phyloP scores from a whole-genome alignment of 2,888 invertebrate species.

The Neuroscelio doddi region DNA sequence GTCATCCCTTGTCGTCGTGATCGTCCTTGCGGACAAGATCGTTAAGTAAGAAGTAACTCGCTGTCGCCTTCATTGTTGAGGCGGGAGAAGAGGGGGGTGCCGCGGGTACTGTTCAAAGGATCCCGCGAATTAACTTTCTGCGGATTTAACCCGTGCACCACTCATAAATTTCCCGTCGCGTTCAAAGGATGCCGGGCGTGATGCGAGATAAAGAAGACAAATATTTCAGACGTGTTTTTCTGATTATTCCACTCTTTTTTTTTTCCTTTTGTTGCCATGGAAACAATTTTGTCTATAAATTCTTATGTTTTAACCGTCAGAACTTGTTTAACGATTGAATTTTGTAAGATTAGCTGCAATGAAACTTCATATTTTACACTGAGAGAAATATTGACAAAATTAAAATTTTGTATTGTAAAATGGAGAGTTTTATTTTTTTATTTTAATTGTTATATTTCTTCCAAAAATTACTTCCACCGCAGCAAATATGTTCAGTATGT shows the following conservation, averaged over 20 bases:
- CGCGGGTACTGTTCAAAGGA: too few species aligned
- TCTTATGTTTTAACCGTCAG: constrained; percentile 43
- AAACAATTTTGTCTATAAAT: constrained; percentile 26
- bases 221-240: constrained; percentile 24
- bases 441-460: too few species aligned
- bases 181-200: constrained; percentile 6
- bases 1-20: not conserved
- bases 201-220: constrained; percentile 15
- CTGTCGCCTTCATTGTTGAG: too few species aligned
- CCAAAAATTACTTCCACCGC: too few species aligned
- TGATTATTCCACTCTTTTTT: constrained; percentile 8
- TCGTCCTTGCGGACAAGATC: constrained; percentile 6
- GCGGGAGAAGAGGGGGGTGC: too few species aligned
- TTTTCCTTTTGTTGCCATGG: constrained; percentile 10
- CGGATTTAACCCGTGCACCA: constrained; percentile 11
- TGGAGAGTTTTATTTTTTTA: too few species aligned
- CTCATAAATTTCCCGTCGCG: constrained; percentile 23
- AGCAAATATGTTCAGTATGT: too few species aligned
- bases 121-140: constrained; percentile 11
- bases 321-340: constrained; percentile 43
- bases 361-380: not conserved
- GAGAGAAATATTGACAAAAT: too few species aligned
- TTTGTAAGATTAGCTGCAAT: constrained; percentile 16
- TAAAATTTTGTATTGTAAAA: too few species aligned
- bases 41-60: constrained; percentile 7